Conservation (phyloP, 1,140 invertebrate genomes). For the Lordiphosa clarofinis region DNA sequence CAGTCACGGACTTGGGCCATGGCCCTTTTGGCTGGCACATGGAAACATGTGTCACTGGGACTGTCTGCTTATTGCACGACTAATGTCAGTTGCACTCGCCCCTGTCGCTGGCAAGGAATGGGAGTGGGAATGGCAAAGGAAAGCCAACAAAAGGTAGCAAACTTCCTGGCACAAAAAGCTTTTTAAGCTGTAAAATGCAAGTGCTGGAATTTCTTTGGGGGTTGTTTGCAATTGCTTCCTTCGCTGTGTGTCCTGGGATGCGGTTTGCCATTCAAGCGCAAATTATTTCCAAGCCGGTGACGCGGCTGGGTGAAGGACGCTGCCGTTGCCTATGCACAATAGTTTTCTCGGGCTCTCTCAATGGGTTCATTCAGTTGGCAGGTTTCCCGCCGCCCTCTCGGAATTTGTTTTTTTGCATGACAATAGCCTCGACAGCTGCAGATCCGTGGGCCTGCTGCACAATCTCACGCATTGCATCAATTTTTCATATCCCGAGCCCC, state of each 20-base stretch:
- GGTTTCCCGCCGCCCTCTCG: conserved; percentile 12
- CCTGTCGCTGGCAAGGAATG: background rate
- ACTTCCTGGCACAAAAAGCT: conserved; percentile 62
- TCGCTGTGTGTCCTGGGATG: conserved; percentile 5
- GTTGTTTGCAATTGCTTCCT: conserved; percentile 8
- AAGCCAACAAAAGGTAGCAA: conserved; percentile 66
- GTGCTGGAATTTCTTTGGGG: conserved; percentile 48
- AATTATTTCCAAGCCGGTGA: conserved; percentile 60
- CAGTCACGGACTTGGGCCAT: conserved; percentile 14
- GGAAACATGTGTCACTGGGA: conserved; percentile 72
- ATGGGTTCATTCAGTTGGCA: conserved; percentile 31
- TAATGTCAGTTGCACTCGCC: conserved; percentile 66
- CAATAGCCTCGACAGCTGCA: conserved; percentile 20
- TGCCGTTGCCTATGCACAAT: conserved; percentile 11
- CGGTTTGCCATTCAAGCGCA: conserved; percentile 50
- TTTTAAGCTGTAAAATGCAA: conserved; percentile 60
- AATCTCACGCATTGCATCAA: conserved; percentile 39
- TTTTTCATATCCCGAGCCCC: conserved; percentile 27
- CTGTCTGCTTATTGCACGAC: conserved; percentile 77
- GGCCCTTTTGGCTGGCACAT: conserved; percentile 38
- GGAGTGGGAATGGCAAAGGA: background rate
- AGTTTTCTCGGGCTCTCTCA: conserved; percentile 12
- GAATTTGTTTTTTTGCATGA: conserved; percentile 11
- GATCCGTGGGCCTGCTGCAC: conserved; percentile 14
- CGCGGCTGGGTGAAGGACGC: conserved; percentile 41